Evolutionary conservation across 2,888 invertebrate species (phyloP).

Genomic region (Chaetogeoica ovagalla): DNA sequence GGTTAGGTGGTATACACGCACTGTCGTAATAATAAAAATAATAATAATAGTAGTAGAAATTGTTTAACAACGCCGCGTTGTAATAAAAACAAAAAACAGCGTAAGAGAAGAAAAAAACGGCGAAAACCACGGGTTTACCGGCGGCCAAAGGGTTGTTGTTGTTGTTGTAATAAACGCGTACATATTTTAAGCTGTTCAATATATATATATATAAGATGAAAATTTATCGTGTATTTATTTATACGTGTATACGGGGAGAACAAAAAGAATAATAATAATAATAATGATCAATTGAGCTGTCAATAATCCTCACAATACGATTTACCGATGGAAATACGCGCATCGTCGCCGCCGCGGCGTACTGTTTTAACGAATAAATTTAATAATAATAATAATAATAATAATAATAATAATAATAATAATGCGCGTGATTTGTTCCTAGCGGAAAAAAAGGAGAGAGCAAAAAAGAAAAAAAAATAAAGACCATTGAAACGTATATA

Average conservation of each 20-base stretch:
- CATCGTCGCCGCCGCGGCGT: not conserved
- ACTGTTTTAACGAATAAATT: not conserved
- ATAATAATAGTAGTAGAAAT: not conserved
- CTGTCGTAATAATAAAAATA: not conserved
- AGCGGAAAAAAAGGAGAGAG: not conserved
- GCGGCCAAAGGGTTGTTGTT: slow-evolving; percentile 37
- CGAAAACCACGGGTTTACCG: slow-evolving; percentile 29
- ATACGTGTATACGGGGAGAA: no score
- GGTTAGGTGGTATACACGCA: no score
- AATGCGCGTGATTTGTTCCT: not conserved
- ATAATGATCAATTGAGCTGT: slow-evolving; percentile 50
- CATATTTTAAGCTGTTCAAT: no score
- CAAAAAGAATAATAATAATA: slow-evolving; percentile 15
- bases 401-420: not conserved
- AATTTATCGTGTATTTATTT: not conserved
- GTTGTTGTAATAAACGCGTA: no score
- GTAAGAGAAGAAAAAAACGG: not conserved
- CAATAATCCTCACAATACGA: slow-evolving; percentile 39
- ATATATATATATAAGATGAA: not conserved
- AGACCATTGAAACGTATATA: slow-evolving; percentile 19
- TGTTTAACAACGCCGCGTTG: no score
- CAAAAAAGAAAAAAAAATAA: not conserved
- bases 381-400: not conserved
- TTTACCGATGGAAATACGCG: slow-evolving; percentile 8
- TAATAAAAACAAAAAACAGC: no score